Conservation (phyloP, 1,140 invertebrate species). For the Popillia japonica region DNA sequence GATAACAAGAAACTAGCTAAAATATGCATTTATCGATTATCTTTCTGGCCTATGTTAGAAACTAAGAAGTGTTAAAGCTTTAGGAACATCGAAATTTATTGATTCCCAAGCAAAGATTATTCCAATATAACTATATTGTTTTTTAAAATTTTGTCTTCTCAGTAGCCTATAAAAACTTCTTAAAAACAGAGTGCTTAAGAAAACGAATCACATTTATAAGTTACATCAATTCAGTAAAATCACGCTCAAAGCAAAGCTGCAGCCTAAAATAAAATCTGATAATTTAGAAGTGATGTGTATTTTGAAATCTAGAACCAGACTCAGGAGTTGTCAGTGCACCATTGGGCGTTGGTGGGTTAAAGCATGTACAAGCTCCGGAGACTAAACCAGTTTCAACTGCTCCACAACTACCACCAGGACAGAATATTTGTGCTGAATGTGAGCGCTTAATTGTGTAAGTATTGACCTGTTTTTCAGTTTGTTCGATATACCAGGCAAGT, state of each 20-base stretch:
- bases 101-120: too few species aligned
- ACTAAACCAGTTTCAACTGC: slow-evolving; percentile 65
- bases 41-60: too few species aligned
- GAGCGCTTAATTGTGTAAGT: slow-evolving; percentile 95
- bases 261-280: not conserved
- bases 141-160: too few species aligned
- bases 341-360: slow-evolving; percentile 62
- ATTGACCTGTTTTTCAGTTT: slow-evolving; percentile 45
- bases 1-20: too few species aligned
- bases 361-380: slow-evolving; percentile 75
- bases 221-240: not conserved
- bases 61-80: too few species aligned
- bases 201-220: too few species aligned
- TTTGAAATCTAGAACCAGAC: slow-evolving; percentile 46
- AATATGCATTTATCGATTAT: too few species aligned
- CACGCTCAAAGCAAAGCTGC: not conserved
- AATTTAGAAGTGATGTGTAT: slow-evolving; percentile 19
- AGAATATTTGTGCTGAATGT: slow-evolving; percentile 93
- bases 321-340: slow-evolving; percentile 62
- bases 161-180: too few species aligned
- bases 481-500: not conserved
- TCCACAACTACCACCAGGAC: slow-evolving; percentile 78
- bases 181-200: too few species aligned
- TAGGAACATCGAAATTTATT: too few species aligned
- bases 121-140: too few species aligned